phyloP scores from a whole-genome alignment of 2,113 vertebrate species.

The Reinhardtius hippoglossoides region DNA sequence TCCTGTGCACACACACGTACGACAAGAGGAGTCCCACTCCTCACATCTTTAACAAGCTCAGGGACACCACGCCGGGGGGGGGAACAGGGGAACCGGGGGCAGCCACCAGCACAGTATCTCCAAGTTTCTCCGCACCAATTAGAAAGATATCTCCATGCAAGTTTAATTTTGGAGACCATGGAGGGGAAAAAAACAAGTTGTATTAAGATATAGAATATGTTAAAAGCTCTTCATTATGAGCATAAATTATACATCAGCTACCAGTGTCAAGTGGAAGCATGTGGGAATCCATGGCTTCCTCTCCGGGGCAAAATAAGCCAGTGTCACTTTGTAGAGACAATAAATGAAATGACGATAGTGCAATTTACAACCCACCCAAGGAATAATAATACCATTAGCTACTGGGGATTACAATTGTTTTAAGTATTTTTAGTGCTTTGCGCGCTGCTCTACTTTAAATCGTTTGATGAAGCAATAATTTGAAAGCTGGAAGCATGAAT shows the following conservation, averaged over 20 bases:
- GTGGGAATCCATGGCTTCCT: slow-evolving; percentile 57
- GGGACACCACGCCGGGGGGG: slow-evolving; percentile 46
- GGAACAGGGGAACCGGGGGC: too few relatives aligned
- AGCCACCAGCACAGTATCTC: slow-evolving; percentile 48
- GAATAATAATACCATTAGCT: slow-evolving; percentile 65
- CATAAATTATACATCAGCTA: slow-evolving; percentile 77
- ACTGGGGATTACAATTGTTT: slow-evolving; percentile 58
- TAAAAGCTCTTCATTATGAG: slow-evolving; percentile 79
- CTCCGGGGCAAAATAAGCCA: slow-evolving; percentile 64
- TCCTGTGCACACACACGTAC: slow-evolving; percentile 31
- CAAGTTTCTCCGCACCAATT: slow-evolving; percentile 72
- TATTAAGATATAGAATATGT: slow-evolving; percentile 80
- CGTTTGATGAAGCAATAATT: slow-evolving; percentile 67
- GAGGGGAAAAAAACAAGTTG: slow-evolving; percentile 66
- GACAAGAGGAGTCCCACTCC: slow-evolving; percentile 30
- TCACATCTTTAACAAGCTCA: slow-evolving; percentile 70
- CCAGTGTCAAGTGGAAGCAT: slow-evolving; percentile 43
- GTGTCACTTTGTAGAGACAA: slow-evolving; percentile 71
- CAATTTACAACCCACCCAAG: slow-evolving; percentile 56
- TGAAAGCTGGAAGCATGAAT: slow-evolving; percentile 58
- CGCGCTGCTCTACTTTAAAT: slow-evolving; percentile 62
- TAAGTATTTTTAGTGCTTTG: slow-evolving; percentile 58
- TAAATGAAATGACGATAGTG: slow-evolving; percentile 48
- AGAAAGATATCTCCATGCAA: slow-evolving; percentile 77
- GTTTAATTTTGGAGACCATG: slow-evolving; percentile 76